Conservation (phyloP, 2,113 vertebrate genomes). For the Helogale parvula region DNA sequence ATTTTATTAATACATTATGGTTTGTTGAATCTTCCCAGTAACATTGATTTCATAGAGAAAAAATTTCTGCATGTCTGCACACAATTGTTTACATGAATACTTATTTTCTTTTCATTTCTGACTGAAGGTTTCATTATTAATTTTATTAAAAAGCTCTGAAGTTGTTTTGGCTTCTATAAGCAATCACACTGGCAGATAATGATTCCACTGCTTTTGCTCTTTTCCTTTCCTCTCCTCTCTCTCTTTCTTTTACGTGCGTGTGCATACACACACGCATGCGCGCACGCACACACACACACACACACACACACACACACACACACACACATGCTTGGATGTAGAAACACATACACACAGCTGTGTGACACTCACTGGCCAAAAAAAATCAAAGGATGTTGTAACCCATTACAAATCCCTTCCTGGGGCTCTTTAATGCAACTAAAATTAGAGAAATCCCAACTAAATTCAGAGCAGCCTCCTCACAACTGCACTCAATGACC, state of each 20-base stretch:
- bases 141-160: not conserved
- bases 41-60: not conserved
- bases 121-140: not conserved
- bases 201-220: not conserved
- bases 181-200: not conserved
- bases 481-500: not conserved
- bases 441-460: constrained; percentile 75
- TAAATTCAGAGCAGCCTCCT: constrained; percentile 64
- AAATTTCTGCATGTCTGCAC: not conserved
- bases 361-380: constrained; percentile 18
- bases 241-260: not conserved
- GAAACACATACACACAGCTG: constrained; percentile 50
- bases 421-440: constrained; percentile 42
- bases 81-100: not conserved
- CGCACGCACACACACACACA: not conserved
- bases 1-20: not conserved
- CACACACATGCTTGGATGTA: not conserved
- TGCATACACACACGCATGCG: no score
- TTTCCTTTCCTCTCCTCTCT: not conserved
- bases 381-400: constrained; percentile 52
- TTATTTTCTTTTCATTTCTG: not conserved
- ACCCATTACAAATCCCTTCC: constrained; percentile 50
- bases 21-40: not conserved
- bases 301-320: not conserved
- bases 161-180: not conserved